A percentile compares a stretch with the other conserved stretches of the same genome.
These are phyloP conservation scores for Pangasius larnaudii DNA, from an alignment of 2,797 vertebrate species.

Conservation along the genomic window DNA sequence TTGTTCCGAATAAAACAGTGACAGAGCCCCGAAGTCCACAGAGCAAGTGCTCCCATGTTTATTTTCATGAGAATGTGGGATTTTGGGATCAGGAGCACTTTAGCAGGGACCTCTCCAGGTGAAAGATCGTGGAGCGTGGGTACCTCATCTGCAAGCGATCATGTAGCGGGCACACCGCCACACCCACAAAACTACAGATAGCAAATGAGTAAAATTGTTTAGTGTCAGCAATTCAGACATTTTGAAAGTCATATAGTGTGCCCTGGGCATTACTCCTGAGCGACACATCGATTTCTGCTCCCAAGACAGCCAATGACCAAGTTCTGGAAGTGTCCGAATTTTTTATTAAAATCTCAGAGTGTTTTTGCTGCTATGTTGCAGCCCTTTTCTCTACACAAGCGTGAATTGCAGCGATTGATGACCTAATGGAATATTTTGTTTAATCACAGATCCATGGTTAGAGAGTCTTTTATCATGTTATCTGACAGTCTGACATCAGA, in stretches of 20 bases:
- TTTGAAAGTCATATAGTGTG: not conserved
- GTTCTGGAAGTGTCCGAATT: not conserved
- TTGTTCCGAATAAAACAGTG: not conserved
- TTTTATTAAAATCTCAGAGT: not conserved
- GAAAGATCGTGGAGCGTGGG: not conserved
- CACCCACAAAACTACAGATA: not conserved
- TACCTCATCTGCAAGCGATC: not conserved
- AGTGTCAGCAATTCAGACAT: not conserved
- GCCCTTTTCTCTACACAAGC: not conserved
- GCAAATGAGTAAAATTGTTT: not conserved
- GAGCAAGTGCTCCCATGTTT: not conserved
- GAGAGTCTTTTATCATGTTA: not conserved
- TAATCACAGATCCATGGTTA: not conserved
- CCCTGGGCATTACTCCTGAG: not conserved
- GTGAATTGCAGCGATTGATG: not conserved
- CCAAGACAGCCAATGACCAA: not conserved
- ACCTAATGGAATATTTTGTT: not conserved
- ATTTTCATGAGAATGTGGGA: not conserved
- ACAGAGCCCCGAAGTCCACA: not conserved
- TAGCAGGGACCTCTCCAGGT: not conserved
- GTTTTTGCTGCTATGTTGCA: not conserved
- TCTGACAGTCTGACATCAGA: not conserved
- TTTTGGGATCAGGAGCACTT: not conserved
- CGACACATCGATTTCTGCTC: not conserved
- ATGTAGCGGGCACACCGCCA: not conserved